phyloP scores from a whole-genome alignment of 2,888 invertebrate species.

The Thera obeliscata region DNA sequence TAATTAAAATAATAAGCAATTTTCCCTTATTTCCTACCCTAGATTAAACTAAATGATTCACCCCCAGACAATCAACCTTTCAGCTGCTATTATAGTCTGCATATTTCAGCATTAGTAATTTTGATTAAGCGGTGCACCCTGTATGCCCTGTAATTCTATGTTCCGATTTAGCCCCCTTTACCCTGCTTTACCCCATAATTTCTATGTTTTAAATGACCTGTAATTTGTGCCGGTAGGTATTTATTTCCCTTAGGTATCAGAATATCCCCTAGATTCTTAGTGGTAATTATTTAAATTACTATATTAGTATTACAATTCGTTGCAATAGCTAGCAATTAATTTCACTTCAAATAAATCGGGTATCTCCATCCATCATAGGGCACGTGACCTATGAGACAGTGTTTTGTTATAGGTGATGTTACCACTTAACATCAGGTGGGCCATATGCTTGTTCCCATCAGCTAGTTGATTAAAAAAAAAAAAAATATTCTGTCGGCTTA shows the following conservation, averaged over 20 bases:
- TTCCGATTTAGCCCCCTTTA: slow-evolving; percentile 30
- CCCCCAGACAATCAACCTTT: slow-evolving; percentile 33
- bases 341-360: not conserved
- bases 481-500: too few relatives aligned
- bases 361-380: too few relatives aligned
- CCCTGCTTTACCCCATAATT: slow-evolving; percentile 27
- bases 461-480: too few relatives aligned
- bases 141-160: slow-evolving; percentile 26
- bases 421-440: too few relatives aligned
- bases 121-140: slow-evolving; percentile 35
- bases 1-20: slow-evolving; percentile 12
- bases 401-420: not conserved
- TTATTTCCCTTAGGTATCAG: slow-evolving; percentile 32
- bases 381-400: not conserved
- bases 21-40: slow-evolving; percentile 23
- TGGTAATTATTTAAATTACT: slow-evolving; percentile 20
- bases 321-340: not conserved
- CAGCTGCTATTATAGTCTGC: slow-evolving; percentile 35
- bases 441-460: too few relatives aligned
- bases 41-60: slow-evolving; percentile 33
- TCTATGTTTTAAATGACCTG: slow-evolving; percentile 16
- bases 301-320: not conserved
- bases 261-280: slow-evolving; percentile 20
- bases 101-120: slow-evolving; percentile 40
- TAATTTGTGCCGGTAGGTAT: slow-evolving; percentile 21